These are phyloP conservation scores for Coelopa pilipes DNA, from an alignment of 2,888 invertebrate species.

Conservation along the genomic window DNA sequence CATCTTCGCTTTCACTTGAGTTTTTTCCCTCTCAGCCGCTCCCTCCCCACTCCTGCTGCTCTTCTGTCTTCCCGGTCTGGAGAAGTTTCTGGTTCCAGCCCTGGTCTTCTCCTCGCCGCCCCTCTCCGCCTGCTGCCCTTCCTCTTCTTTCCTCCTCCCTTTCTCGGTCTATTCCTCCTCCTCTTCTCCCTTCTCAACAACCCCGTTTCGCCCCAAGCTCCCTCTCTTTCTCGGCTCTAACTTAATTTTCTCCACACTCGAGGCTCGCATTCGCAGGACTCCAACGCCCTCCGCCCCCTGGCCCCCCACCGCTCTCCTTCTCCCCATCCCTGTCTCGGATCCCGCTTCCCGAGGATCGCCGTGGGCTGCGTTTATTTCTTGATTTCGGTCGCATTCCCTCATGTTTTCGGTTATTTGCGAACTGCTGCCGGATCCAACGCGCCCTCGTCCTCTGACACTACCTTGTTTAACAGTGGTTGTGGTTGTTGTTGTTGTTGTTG, in stretches of 20 bases:
- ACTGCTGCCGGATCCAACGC: neutral
- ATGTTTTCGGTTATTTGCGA: neutral
- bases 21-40: no score
- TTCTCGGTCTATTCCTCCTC: neutral
- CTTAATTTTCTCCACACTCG: constrained; percentile 19
- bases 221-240: constrained; percentile 2
- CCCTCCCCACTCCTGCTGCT: no score
- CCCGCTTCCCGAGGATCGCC: neutral
- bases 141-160: neutral
- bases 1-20: no score
- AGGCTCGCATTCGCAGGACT: no score
- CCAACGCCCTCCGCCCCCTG: no score
- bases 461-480: neutral
- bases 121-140: neutral
- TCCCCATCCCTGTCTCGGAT: no score
- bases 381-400: neutral
- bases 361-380: constrained; percentile 19
- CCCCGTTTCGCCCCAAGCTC: neutral
- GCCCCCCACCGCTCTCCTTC: no score
- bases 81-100: no score
- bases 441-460: no score
- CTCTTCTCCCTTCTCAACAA: no score
- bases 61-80: no score
- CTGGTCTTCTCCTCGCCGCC: no score
- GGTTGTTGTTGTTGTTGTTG: constrained; percentile 2